Conservation (phyloP, 1,140 invertebrate species). For the Drosophila arizonae region DNA sequence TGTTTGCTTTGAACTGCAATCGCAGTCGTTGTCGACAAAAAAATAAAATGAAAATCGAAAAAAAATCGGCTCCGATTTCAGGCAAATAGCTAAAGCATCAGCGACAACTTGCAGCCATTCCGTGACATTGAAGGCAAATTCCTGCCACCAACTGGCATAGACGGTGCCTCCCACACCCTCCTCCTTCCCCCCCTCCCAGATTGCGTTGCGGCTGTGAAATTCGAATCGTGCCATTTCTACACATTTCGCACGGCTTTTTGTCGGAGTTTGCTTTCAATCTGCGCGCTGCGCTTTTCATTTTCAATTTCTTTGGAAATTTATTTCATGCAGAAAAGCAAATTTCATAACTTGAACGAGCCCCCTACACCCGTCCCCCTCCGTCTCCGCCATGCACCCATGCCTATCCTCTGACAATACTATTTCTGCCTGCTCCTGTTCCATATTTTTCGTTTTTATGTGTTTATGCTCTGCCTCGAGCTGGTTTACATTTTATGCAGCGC, state of each 20-base stretch:
- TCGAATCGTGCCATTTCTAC: constrained; percentile 57
- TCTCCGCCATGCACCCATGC: too few relatives aligned
- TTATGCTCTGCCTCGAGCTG: constrained; percentile 56
- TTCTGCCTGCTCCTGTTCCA: background rate
- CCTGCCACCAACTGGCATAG: constrained; percentile 18
- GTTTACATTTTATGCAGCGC: constrained; percentile 36
- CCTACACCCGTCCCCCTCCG: too few relatives aligned
- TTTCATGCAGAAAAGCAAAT: constrained; percentile 62
- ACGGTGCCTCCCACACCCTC: background rate
- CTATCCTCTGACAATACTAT: background rate
- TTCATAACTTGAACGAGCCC: constrained; percentile 42
- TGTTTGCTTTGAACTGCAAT: constrained; percentile 49
- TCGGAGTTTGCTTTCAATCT: constrained; percentile 67
- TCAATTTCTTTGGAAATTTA: constrained; percentile 75
- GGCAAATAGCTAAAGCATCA: background rate
- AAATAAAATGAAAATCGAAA: too few relatives aligned
- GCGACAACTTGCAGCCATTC: constrained; percentile 34
- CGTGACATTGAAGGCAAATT: constrained; percentile 73
- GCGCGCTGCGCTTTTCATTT: constrained; percentile 57
- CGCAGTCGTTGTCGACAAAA: too few relatives aligned
- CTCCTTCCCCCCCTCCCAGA: background rate
- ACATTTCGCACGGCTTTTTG: constrained; percentile 43
- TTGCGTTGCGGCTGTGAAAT: background rate
- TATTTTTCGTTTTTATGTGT: constrained; percentile 57
- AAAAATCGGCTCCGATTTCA: background rate